Evolutionary conservation across 30 jellyfish, hydroid and myxozoan genomes (phyloP).

Genomic region (Nemopilema nomurai): DNA sequence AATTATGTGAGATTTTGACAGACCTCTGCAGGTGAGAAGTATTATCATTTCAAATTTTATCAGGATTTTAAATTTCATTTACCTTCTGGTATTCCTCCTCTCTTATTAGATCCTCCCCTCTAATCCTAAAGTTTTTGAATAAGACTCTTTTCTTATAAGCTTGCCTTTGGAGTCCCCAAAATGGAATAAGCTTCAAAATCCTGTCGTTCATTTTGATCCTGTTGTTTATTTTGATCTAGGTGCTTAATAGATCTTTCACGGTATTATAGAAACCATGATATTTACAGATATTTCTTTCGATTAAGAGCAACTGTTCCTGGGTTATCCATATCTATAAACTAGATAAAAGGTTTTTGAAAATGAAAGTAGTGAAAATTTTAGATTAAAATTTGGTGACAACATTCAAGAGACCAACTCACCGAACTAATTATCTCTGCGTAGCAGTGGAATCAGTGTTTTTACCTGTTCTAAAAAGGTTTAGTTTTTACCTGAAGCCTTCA

Average conservation of each 20-base stretch:
- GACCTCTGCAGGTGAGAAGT: conserved; percentile 11
- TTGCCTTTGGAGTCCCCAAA: not conserved
- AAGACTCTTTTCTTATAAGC: not conserved
- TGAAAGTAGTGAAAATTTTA: not conserved
- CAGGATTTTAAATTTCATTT: not conserved
- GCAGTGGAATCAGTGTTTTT: conserved; percentile 2
- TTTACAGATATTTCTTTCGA: not conserved
- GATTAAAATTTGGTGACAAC: not conserved
- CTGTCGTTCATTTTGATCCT: not conserved
- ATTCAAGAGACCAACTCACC: not conserved
- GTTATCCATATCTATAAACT: not conserved
- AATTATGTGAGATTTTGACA: not conserved
- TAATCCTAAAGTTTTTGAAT: not conserved
- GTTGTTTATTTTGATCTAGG: not conserved
- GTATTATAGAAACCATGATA: not conserved
- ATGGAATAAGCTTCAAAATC: not conserved
- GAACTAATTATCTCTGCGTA: not conserved
- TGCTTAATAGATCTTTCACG: conserved; percentile 6
- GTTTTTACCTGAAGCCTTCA: conserved; percentile 35
- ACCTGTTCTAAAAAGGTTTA: not conserved
- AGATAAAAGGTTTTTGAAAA: not conserved
- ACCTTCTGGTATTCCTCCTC: not conserved
- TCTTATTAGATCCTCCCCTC: conserved; percentile 1
- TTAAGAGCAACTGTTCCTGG: not conserved
- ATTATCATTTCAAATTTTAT: not conserved